Evolutionary conservation across 2,113 vertebrate species (phyloP), one percentile per base, ranked within the genome.

Genomic region (Chlamydotis undulata): DNA sequence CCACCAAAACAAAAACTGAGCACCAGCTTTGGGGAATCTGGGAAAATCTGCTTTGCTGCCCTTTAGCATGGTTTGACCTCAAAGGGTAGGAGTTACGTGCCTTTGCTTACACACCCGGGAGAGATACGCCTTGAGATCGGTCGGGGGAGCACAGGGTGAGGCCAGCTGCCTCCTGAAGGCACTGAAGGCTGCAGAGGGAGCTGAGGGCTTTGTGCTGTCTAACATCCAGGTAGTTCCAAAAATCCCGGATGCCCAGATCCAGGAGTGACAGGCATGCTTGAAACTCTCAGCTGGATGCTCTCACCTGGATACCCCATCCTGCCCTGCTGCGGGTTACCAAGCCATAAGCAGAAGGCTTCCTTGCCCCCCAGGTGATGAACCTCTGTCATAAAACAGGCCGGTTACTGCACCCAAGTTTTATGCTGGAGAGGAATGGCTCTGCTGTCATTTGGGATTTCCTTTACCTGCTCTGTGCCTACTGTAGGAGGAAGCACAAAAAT

Each of bases 131-230:
- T 13, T 0, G 2, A 45, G 60, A 43, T 67, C 19, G 91, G 47
- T 55, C n/a, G 70, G 14, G 11, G 31, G 22, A 82, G 19, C 37
- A 84, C 0, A 0, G 15, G 6, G 2, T 77, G 33, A 89, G 19
- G 12, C 6, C 23, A 73, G 39, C 23, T 59, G 59, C 35, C 19
- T 74, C n/a, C 14, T 47, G 18, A 47, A 17, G 7, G 6, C 18
- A 53, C 14, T 47, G 15, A 47, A 17, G 7, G 7, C 19, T 63
- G 50, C 29, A 57, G 3, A 74, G 43, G 41, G 19, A 65, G 29
- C 39, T 25, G 35, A 69, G 15, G 16, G 7, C 24, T 94, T 84
- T 81, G 8, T 67, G 31, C 35, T 31, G 3, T 26, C 26, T 77
- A 65, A 69, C 0, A 4, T 35, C 13, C 50, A 74, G 1, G 10